These are phyloP conservation scores for Pegea sp. DNA, from an alignment of 23 tunicate species.

Conservation along the genomic window DNA sequence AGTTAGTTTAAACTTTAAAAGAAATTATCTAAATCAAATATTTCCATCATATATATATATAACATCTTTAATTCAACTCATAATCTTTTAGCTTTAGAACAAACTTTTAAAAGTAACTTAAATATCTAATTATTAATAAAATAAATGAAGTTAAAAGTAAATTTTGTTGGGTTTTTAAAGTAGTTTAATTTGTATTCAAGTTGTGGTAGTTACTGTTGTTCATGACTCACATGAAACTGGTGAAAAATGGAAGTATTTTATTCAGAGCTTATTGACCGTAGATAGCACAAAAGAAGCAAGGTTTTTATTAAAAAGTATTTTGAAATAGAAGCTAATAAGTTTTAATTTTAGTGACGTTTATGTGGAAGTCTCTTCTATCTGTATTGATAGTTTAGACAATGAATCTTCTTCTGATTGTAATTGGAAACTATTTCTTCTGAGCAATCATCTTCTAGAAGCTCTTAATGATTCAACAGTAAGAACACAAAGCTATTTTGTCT, in stretches of 20 bases:
- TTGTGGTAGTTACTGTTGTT: conserved; percentile 16
- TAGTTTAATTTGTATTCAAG: conserved; percentile 8
- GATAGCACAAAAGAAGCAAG: conserved; percentile 69
- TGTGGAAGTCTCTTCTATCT: conserved; percentile 20
- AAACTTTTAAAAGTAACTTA: neutral
- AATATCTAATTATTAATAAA: neutral
- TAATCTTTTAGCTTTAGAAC: too few relatives aligned
- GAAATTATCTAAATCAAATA: too few relatives aligned
- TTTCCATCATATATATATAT: too few relatives aligned
- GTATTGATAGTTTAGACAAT: conserved; percentile 9
- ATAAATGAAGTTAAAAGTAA: neutral
- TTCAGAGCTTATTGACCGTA: conserved; percentile 43
- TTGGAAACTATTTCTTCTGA: conserved; percentile 37
- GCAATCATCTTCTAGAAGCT: conserved; percentile 11
- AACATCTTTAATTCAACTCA: too few relatives aligned
- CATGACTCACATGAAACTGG: conserved; percentile 51
- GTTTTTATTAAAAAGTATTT: conserved; percentile 1
- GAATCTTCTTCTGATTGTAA: conserved; percentile 10
- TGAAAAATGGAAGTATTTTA: conserved; percentile 30
- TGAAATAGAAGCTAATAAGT: neutral
- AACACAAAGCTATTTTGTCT: neutral
- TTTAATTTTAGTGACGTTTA: conserved; percentile 39
- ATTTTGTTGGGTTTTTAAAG: too few relatives aligned
- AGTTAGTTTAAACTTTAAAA: too few relatives aligned
- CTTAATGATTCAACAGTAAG: conserved; percentile 14